These are phyloP conservation scores for Chrosomus eos DNA, from an alignment of 2,797 vertebrate species.

Conservation along the genomic window DNA sequence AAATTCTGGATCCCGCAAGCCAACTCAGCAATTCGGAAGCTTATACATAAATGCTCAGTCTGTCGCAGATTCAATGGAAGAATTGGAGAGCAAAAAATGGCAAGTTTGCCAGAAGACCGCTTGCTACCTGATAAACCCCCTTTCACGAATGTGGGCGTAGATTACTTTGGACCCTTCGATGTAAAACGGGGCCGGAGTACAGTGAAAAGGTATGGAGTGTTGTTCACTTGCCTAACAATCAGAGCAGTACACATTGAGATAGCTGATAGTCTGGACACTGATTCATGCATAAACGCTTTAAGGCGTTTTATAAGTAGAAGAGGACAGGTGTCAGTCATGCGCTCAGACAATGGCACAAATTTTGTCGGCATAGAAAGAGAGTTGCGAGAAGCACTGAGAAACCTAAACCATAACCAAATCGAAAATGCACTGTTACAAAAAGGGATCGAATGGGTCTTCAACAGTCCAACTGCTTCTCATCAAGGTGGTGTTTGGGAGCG, in stretches of 20 bases:
- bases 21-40: no score
- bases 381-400: constrained; percentile 1
- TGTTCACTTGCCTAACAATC: constrained; percentile 27
- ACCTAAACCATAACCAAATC: constrained; percentile 14
- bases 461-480: constrained; percentile 6
- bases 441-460: constrained; percentile 34
- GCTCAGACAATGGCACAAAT: constrained; percentile 8
- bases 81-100: no score
- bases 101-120: no score
- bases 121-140: no score
- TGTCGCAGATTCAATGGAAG: no score
- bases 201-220: not conserved
- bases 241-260: constrained; percentile 40
- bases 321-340: constrained; percentile 1
- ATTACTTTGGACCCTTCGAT: no score
- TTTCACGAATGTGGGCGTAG: no score
- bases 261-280: constrained; percentile 20
- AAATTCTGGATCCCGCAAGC: no score
- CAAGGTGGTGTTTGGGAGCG: not conserved
- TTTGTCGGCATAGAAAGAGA: not conserved
- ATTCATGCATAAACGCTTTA: constrained; percentile 24
- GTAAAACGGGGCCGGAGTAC: no score
- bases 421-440: not conserved
- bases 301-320: constrained; percentile 25
- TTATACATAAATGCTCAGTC: no score